Conservation (phyloP, 37 sponge, comb jelly and placozoan genomes). For the Beroe forskalii region DNA sequence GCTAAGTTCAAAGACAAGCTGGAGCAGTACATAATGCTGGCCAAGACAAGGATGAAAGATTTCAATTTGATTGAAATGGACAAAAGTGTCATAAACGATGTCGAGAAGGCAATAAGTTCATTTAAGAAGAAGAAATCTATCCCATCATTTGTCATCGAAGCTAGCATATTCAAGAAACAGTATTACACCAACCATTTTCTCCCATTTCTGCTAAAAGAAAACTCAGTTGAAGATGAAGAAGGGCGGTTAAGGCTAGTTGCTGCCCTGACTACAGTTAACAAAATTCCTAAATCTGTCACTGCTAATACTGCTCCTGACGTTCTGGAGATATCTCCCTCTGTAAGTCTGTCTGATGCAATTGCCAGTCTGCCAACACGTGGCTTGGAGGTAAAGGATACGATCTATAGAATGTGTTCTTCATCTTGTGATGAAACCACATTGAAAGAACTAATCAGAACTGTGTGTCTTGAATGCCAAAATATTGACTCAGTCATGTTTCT, state of each 20-base stretch:
- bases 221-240: background rate
- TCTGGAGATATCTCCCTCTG: background rate
- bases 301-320: background rate
- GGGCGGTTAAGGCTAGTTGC: background rate
- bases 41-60: constrained; percentile 47
- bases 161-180: constrained; percentile 63
- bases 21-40: constrained; percentile 24
- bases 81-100: constrained; percentile 46
- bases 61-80: constrained; percentile 48
- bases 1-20: constrained; percentile 38
- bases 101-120: constrained; percentile 1
- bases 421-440: background rate
- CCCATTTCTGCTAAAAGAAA: background rate
- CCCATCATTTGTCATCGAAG: constrained; percentile 31
- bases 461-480: background rate
- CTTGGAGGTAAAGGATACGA: background rate
- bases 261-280: background rate
- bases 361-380: background rate
- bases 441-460: background rate
- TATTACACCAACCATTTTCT: constrained; percentile 61
- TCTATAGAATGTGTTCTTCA: background rate
- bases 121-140: constrained; percentile 39
- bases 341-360: background rate
- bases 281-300: constrained; percentile 29
- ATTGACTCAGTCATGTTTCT: background rate